Percentiles rank a stretch among this genome's conserved stretches.
Conservation (phyloP, 2,797 vertebrate species). For the Pteronotus mesoamericanus region DNA sequence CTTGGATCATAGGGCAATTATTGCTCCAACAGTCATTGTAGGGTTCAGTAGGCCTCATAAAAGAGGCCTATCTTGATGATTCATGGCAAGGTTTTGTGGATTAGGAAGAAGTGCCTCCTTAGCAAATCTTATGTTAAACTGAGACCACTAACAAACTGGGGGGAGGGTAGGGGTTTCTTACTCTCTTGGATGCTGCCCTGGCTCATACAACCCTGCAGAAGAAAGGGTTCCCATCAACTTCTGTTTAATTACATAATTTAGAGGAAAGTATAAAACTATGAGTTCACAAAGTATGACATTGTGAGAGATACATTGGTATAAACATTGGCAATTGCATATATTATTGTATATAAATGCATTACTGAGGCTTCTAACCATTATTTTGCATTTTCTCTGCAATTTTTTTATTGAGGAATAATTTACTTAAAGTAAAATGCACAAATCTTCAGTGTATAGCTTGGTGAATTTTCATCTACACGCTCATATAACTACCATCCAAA, state of each 20-base stretch:
- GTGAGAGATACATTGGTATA: constrained; percentile 34
- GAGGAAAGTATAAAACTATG: constrained; percentile 45
- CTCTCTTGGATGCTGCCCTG: neutral
- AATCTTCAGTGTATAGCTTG: neutral
- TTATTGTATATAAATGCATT: neutral
- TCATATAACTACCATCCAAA: neutral
- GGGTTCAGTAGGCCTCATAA: constrained; percentile 47
- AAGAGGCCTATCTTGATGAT: constrained; percentile 34
- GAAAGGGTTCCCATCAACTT: constrained; percentile 25
- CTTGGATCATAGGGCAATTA: constrained; percentile 50
- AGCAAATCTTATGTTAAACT: constrained; percentile 28
- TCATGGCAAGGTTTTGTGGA: constrained; percentile 33
- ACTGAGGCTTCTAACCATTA: neutral
- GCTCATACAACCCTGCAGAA: neutral
- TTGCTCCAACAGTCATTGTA: constrained; percentile 32
- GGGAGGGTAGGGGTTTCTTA: neutral
- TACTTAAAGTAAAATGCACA: neutral
- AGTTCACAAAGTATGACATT: constrained; percentile 39
- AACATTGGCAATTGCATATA: neutral
- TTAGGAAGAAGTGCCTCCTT: constrained; percentile 34
- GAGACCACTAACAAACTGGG: neutral
- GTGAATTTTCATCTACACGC: neutral
- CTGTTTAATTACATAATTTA: constrained; percentile 40
- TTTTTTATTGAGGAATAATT: neutral
- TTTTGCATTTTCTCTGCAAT: constrained; percentile 36